These are phyloP conservation scores for Exaiptasia diaphana DNA, from an alignment of 64 coral and sea anemone species.

Conservation along the genomic window DNA sequence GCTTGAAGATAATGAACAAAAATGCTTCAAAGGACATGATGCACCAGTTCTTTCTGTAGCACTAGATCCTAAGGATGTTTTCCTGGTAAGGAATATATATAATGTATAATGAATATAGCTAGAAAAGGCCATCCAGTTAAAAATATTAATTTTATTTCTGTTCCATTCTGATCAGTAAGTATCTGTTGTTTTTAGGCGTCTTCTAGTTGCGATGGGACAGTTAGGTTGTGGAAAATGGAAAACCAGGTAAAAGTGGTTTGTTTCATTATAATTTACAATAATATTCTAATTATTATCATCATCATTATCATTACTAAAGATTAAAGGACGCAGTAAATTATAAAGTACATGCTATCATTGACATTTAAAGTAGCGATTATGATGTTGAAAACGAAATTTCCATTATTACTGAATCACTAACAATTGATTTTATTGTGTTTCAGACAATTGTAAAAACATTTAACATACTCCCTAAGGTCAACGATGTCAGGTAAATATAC, in stretches of 20 bases:
- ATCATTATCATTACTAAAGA: too few species aligned
- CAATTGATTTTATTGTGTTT: too few species aligned
- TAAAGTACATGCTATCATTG: too few species aligned
- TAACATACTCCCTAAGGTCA: slow-evolving; percentile 78
- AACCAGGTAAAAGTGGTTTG: too few species aligned
- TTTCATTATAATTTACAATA: too few species aligned
- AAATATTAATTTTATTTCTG: neutral
- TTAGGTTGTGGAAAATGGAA: slow-evolving; percentile 89
- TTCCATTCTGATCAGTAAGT: neutral
- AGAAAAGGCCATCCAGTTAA: neutral
- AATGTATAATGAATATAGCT: too few species aligned
- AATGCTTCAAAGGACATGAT: slow-evolving; percentile 77
- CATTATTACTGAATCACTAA: too few species aligned
- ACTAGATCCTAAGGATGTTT: slow-evolving; percentile 82
- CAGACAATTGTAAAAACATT: slow-evolving; percentile 72
- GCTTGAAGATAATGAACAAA: slow-evolving; percentile 79
- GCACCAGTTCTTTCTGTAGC: slow-evolving; percentile 80
- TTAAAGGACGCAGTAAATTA: too few species aligned
- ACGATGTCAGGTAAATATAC: slow-evolving; percentile 73
- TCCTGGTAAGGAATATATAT: slow-evolving; percentile 45
- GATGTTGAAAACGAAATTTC: too few species aligned
- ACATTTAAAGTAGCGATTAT: too few species aligned
- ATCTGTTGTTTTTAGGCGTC: slow-evolving; percentile 58
- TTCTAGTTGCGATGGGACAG: slow-evolving; percentile 96
- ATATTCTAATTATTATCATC: too few species aligned